A percentile compares a stretch with the other conserved stretches of the same genome.
Evolutionary conservation across 2,888 invertebrate genomes (phyloP).

Genomic region (Monoplex corrugatus): DNA sequence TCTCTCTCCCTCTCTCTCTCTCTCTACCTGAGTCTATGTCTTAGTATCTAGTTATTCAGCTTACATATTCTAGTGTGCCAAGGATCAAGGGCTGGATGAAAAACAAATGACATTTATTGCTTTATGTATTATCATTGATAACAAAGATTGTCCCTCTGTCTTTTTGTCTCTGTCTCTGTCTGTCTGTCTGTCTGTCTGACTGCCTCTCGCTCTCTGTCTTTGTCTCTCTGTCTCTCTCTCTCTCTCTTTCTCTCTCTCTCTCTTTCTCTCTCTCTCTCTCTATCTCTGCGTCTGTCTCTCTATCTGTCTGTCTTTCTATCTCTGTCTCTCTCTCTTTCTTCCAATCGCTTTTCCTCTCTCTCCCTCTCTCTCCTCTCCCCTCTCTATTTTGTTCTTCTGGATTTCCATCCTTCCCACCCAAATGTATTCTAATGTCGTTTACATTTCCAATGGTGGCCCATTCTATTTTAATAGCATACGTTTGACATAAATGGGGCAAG

Average conservation of each 20-base stretch:
- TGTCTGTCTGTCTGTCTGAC: background rate
- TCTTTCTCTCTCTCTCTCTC: background rate
- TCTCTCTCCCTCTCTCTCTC: background rate
- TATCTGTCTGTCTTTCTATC: background rate
- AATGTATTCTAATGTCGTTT: no score
- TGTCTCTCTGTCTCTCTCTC: conserved; percentile 22
- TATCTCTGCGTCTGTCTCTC: background rate
- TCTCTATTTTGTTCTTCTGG: background rate
- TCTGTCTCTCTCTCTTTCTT: background rate
- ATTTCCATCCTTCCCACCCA: background rate
- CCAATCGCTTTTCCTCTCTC: no score
- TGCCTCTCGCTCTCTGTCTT: background rate
- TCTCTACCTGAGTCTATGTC: background rate
- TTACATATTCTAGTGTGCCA: no score
- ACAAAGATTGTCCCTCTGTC: no score
- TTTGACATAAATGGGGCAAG: no score
- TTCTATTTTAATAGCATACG: no score
- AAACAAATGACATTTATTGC: no score
- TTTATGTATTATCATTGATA: no score
- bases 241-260: conserved; percentile 2
- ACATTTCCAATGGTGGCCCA: no score
- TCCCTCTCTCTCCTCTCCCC: background rate
- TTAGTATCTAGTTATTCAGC: no score
- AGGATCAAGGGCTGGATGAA: no score
- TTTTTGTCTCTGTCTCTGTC: background rate